Conservation (phyloP, 2,113 vertebrate species). For the Gavialis gangeticus region DNA sequence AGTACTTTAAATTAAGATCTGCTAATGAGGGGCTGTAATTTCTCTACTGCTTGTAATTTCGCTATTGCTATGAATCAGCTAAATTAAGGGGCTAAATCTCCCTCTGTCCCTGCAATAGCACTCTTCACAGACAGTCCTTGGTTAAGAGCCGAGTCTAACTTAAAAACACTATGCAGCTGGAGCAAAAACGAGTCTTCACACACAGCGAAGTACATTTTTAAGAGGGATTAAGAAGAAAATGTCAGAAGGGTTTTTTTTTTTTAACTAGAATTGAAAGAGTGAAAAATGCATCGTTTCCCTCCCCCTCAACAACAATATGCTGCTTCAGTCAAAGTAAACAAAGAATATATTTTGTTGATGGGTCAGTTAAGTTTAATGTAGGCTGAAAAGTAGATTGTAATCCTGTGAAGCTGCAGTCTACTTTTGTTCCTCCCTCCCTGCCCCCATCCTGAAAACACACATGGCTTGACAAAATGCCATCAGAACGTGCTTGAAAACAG, state of each 20-base stretch:
- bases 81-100: not conserved
- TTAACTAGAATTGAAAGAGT: not conserved
- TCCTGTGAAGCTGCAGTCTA: conserved; percentile 21
- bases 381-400: conserved; percentile 60
- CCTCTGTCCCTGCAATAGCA: not conserved
- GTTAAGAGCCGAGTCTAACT: conserved; percentile 13
- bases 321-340: conserved; percentile 58
- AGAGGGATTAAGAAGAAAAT: not conserved
- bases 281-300: not conserved
- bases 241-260: not conserved
- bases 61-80: not conserved
- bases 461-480: conserved; percentile 76
- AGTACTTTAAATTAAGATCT: not conserved
- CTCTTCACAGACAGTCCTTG: not conserved
- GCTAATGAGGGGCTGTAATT: not conserved
- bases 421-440: conserved; percentile 70
- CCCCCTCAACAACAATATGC: not conserved
- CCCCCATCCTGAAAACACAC: conserved; percentile 76
- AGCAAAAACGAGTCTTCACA: not conserved
- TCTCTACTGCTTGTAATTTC: not conserved
- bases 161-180: not conserved
- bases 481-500: conserved; percentile 77
- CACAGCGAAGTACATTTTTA: conserved; percentile 16
- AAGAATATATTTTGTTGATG: conserved; percentile 60
- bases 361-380: conserved; percentile 54